Percentiles rank a stretch among this genome's conserved stretches.
phyloP scores from a whole-genome alignment of 2,113 vertebrate species.

The Regulus satrapa region DNA sequence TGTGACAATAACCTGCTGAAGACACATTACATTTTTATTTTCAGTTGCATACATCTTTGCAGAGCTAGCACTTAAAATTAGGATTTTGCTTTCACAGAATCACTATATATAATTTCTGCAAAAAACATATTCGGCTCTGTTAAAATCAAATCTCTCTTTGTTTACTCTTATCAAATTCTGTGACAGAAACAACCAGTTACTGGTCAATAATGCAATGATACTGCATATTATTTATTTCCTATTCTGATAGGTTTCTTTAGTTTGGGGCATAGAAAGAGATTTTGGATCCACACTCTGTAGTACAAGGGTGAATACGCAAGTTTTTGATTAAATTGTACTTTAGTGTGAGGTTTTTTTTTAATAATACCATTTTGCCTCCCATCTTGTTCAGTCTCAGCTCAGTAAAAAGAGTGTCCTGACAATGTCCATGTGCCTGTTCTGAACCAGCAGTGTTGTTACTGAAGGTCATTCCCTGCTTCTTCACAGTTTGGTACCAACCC shows the following conservation, averaged over 20 bases:
- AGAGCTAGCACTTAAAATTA: background rate
- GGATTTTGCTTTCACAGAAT: background rate
- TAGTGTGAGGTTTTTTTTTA: background rate
- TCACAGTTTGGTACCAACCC: background rate
- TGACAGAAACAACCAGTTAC: background rate
- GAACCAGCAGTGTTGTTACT: background rate
- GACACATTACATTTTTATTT: background rate
- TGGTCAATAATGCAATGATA: background rate
- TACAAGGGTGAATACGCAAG: background rate
- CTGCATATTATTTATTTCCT: background rate
- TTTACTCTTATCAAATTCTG: background rate
- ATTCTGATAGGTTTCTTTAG: background rate
- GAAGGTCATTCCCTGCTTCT: slow-evolving; percentile 22
- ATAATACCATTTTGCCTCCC: background rate
- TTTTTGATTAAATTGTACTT: background rate
- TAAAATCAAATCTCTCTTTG: background rate
- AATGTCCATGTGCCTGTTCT: background rate
- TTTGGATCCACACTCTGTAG: background rate
- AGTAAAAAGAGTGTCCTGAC: background rate
- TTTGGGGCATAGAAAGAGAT: background rate
- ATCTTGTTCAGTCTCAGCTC: background rate
- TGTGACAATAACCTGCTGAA: background rate
- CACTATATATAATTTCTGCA: background rate
- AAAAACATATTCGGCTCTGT: background rate
- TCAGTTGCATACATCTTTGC: background rate